phyloP scores from a whole-genome alignment of 2,888 invertebrate genomes.

The Coleophora flavipennella region DNA sequence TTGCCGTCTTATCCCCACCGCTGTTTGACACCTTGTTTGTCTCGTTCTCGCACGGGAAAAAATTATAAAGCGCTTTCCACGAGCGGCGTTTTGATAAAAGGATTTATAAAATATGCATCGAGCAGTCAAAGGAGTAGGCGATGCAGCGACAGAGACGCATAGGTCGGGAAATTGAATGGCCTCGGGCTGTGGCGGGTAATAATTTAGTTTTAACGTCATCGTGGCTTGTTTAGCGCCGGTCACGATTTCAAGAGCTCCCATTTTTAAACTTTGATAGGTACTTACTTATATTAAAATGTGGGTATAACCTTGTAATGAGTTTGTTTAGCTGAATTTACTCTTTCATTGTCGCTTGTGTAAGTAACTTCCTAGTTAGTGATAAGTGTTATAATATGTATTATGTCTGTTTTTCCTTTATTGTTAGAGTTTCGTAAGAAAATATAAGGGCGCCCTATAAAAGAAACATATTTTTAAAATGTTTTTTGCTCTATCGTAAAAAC shows the following conservation, averaged over 20 bases:
- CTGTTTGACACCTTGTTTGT: slow-evolving; percentile 66
- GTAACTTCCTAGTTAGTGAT: no score
- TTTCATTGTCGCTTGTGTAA: no score
- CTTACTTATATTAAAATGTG: no score
- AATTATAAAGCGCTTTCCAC: slow-evolving; percentile 55
- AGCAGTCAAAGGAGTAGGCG: slow-evolving; percentile 50
- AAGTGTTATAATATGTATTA: no score
- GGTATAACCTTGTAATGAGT: no score
- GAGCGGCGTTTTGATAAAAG: slow-evolving; percentile 65
- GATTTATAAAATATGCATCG: slow-evolving; percentile 65
- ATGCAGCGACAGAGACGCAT: slow-evolving; percentile 59
- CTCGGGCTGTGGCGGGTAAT: slow-evolving; percentile 38
- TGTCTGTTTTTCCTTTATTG: no score
- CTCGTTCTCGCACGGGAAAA: slow-evolving; percentile 50
- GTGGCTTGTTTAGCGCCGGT: slow-evolving; percentile 16
- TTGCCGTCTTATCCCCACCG: slow-evolving; percentile 73
- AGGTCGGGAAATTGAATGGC: slow-evolving; percentile 62
- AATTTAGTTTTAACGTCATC: slow-evolving; percentile 52
- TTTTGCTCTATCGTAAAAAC: no score
- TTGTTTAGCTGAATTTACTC: no score
- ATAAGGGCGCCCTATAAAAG: no score
- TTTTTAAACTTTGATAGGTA: not conserved
- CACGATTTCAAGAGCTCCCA: slow-evolving; percentile 9
- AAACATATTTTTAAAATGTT: no score
- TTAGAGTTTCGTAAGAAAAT: no score